Evolutionary conservation across 2,888 invertebrate genomes (phyloP), one percentile per base, ranked within the genome.

Genomic region (Malacosoma neustria): DNA sequence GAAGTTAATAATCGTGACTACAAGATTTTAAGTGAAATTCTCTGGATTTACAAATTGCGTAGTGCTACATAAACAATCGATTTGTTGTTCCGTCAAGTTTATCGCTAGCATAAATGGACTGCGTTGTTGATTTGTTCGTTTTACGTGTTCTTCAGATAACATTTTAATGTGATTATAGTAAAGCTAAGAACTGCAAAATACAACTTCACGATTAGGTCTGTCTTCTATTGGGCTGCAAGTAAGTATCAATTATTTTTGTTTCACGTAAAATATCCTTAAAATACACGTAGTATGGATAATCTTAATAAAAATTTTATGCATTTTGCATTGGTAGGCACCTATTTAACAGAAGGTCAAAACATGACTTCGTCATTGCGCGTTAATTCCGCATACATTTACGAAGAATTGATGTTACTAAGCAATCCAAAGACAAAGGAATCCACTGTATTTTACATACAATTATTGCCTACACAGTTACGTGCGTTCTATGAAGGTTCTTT

Each of bases 51-150:
- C 38, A 42, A 47, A 51, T 32, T 22, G 29, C 14, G n/a, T 30
- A 22, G 32, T 33, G 36, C 14, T 39, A 14, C 11, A 31, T 14
- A 63, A 64, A 49, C 61, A 65, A 76, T 77, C 73, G 77, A 75
- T 77, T 72, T 61, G 53, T 65, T 66, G 62, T 67, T 72, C 72
- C 62, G 75, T 72, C 71, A 67, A 68, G 68, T 71, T n/a, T n/a
- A 69, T 61, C 63, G 67, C 52, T 61, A 50, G 55, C 64, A 67
- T 70, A 60, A 54, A 68, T 66, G 69, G 59, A 49, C 63, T 69
- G 57, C 65, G 63, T 69, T 66, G 59, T 64, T 61, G 58, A 61
- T 71, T 67, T 69, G 72, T 71, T 67, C 68, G 72, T 64, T 76
- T 48, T 62, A 69, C 79, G 79, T 72, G 75, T 57, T 57, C 76